Evolutionary conservation across 1,140 invertebrate genomes (phyloP).

Genomic region (Procambarus clarkii): DNA sequence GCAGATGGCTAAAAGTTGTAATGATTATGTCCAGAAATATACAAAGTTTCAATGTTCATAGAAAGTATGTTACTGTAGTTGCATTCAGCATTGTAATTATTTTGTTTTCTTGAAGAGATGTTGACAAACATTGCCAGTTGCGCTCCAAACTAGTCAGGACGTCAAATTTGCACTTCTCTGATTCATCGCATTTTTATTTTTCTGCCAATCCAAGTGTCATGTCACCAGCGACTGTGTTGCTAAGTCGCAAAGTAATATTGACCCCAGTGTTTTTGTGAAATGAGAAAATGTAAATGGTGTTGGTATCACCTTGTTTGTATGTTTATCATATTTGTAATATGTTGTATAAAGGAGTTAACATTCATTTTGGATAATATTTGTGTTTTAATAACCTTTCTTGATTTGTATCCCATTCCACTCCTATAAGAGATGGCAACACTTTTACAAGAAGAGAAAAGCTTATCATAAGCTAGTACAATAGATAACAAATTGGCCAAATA

Average conservation of each 20-base stretch:
- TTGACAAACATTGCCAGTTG: background rate
- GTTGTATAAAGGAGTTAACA: conserved; percentile 69
- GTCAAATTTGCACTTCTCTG: conserved; percentile 29
- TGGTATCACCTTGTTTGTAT: conserved; percentile 59
- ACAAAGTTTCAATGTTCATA: background rate
- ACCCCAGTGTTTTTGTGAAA: conserved; percentile 54
- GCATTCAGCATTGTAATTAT: background rate
- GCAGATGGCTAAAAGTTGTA: background rate
- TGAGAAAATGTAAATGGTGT: conserved; percentile 58
- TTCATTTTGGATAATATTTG: conserved; percentile 63
- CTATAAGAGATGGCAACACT: too few relatives aligned
- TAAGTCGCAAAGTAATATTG: conserved; percentile 24
- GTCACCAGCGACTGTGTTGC: conserved; percentile 23
- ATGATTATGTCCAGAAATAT: background rate
- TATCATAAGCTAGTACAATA: too few relatives aligned
- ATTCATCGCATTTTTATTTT: conserved; percentile 32
- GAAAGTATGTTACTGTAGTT: background rate
- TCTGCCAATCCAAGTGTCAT: conserved; percentile 30
- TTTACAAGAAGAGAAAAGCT: too few relatives aligned
- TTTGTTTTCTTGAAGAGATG: background rate
- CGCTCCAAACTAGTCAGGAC: conserved; percentile 56
- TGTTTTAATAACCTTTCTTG: conserved; percentile 19
- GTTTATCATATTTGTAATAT: conserved; percentile 63
- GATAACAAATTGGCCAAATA: too few relatives aligned
- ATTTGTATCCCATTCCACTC: too few relatives aligned